A percentile compares a stretch with the other conserved stretches of the same genome.
phyloP scores from a whole-genome alignment of 2,888 invertebrate genomes.

The Eulithis prunata region DNA sequence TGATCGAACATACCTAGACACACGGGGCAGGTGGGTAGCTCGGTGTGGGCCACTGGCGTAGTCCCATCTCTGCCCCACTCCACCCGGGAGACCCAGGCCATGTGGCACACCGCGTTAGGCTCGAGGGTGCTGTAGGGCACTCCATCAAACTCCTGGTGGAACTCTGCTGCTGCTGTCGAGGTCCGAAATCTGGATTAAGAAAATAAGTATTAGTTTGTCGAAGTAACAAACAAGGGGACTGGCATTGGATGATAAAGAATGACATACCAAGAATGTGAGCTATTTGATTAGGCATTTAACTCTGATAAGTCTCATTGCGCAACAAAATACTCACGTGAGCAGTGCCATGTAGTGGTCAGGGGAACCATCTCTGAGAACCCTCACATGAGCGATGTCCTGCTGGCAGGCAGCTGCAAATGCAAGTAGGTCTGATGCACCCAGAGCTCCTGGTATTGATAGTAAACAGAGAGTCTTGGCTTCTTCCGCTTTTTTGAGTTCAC shows the following conservation, averaged over 20 bases:
- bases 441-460: constrained; percentile 94
- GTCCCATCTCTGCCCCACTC: constrained; percentile 92
- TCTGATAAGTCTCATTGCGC: too few relatives aligned
- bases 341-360: constrained; percentile 99
- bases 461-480: constrained; percentile 94
- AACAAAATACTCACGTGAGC: constrained; percentile 86
- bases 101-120: constrained; percentile 94
- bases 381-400: constrained; percentile 93
- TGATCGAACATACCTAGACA: constrained; percentile 85
- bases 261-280: background rate
- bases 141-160: constrained; percentile 97
- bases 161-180: constrained; percentile 93
- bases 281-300: too few relatives aligned
- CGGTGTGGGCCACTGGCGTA: constrained; percentile 91
- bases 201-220: background rate
- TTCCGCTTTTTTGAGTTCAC: constrained; percentile 89
- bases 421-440: constrained; percentile 96
- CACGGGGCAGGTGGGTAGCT: constrained; percentile 98
- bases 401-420: constrained; percentile 97
- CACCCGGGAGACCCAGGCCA: constrained; percentile 97
- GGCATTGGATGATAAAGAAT: too few relatives aligned
- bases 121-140: constrained; percentile 97
- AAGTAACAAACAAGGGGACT: too few relatives aligned
- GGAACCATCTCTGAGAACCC: constrained; percentile 94
- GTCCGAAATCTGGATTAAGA: constrained; percentile 83